phyloP scores from a whole-genome alignment of 2,888 invertebrate genomes.

The Lacanobia wlatinum region DNA sequence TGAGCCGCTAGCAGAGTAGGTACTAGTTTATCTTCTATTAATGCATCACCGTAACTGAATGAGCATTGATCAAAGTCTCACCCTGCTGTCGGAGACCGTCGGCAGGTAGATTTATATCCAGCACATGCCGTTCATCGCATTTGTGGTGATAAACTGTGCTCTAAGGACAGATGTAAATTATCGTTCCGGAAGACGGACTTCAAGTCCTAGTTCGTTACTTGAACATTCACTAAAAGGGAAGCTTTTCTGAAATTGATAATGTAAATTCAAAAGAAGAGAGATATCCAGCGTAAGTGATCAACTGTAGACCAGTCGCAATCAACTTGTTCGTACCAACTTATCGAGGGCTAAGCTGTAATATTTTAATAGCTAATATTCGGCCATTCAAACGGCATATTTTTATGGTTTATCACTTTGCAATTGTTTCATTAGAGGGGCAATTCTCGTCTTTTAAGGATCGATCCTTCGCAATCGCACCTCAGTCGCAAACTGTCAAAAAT shows the following conservation, averaged over 20 bases:
- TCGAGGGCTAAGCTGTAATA: no score
- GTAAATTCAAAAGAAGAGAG: background rate
- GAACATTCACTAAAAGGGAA: background rate
- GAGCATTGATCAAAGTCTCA: conserved; percentile 50
- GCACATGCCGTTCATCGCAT: conserved; percentile 29
- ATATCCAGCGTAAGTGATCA: background rate
- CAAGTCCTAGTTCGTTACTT: background rate
- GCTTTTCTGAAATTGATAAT: background rate
- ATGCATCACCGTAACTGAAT: conserved; percentile 22
- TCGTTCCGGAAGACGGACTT: conserved; percentile 13
- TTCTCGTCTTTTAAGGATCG: no score
- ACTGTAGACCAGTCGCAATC: background rate
- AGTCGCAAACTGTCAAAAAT: no score
- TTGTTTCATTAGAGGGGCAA: background rate
- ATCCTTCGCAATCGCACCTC: no score
- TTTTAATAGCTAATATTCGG: no score
- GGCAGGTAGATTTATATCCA: conserved; percentile 45
- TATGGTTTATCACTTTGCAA: background rate
- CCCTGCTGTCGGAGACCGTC: conserved; percentile 26
- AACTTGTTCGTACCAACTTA: background rate
- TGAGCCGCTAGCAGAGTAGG: background rate
- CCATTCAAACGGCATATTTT: no score
- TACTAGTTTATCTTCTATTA: conserved; percentile 6
- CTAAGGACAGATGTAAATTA: conserved; percentile 23
- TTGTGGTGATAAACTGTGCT: conserved; percentile 31